A percentile compares a stretch with the other conserved stretches of the same genome.
Evolutionary conservation across 2,113 vertebrate species (phyloP).

Genomic region (Dicaeum eximium): DNA sequence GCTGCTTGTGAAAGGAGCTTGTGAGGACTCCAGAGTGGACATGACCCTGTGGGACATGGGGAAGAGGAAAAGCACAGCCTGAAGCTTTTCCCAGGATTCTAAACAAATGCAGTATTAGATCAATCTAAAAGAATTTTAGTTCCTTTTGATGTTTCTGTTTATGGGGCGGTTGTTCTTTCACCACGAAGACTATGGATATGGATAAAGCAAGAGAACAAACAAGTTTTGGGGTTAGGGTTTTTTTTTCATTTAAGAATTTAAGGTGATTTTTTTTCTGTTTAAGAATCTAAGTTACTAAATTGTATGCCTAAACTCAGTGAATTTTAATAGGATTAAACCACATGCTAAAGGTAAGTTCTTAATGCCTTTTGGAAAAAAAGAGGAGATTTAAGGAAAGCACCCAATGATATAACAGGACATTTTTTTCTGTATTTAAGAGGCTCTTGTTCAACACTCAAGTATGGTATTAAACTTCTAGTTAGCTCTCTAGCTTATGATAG

Average conservation of each 20-base stretch:
- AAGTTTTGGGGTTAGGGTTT: neutral
- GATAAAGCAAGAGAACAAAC: neutral
- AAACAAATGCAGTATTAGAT: neutral
- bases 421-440: neutral
- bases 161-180: neutral
- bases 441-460: neutral
- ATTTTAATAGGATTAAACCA: neutral
- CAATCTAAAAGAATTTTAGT: neutral
- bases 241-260: neutral
- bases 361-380: neutral
- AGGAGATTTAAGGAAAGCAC: neutral
- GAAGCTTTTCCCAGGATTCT: neutral
- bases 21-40: neutral
- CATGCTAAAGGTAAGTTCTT: neutral
- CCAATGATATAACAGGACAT: neutral
- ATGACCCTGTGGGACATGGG: neutral
- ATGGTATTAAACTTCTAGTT: neutral
- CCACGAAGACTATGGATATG: neutral
- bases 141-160: neutral
- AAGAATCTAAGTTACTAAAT: neutral
- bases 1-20: neutral
- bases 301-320: neutral
- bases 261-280: neutral
- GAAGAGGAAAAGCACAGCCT: neutral
- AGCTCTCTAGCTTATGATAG: neutral